A percentile compares a stretch with the other conserved stretches of the same genome.
These are phyloP conservation scores for Diploptera punctata DNA, from an alignment of 2,888 invertebrate species.

Conservation along the genomic window DNA sequence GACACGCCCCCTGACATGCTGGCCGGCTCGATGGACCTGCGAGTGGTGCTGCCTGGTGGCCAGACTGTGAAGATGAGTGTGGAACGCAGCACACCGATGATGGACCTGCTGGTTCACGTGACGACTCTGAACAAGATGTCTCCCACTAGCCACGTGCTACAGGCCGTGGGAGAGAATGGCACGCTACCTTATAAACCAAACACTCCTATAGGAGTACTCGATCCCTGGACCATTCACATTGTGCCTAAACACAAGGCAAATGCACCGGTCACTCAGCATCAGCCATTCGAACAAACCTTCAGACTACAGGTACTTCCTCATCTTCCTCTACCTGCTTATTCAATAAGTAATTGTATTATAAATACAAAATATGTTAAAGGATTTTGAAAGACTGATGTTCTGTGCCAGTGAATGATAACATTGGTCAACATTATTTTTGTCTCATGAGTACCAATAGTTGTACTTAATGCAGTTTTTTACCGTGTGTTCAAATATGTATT, in stretches of 20 bases:
- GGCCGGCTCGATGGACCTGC: conserved; percentile 72
- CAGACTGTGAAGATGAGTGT: conserved; percentile 61
- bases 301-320: conserved; percentile 52
- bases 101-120: conserved; percentile 76
- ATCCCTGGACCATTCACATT: conserved; percentile 58
- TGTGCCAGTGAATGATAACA: too few relatives aligned
- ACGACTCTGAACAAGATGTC: conserved; percentile 71
- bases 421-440: too few relatives aligned
- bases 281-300: conserved; percentile 58
- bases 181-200: conserved; percentile 74
- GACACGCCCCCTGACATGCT: conserved; percentile 73
- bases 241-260: conserved; percentile 55
- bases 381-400: too few relatives aligned
- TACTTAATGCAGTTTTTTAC: too few relatives aligned
- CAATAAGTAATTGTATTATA: too few relatives aligned
- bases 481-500: too few relatives aligned
- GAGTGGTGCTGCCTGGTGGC: conserved; percentile 66
- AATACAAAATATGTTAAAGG: too few relatives aligned
- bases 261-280: conserved; percentile 49
- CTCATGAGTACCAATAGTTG: too few relatives aligned
- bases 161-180: conserved; percentile 66
- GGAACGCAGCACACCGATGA: conserved; percentile 75
- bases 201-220: conserved; percentile 67
- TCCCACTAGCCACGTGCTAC: conserved; percentile 69
- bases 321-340: too few relatives aligned